Evolutionary conservation across 2,888 invertebrate species (phyloP).

Genomic region (Isoperla grammatica): DNA sequence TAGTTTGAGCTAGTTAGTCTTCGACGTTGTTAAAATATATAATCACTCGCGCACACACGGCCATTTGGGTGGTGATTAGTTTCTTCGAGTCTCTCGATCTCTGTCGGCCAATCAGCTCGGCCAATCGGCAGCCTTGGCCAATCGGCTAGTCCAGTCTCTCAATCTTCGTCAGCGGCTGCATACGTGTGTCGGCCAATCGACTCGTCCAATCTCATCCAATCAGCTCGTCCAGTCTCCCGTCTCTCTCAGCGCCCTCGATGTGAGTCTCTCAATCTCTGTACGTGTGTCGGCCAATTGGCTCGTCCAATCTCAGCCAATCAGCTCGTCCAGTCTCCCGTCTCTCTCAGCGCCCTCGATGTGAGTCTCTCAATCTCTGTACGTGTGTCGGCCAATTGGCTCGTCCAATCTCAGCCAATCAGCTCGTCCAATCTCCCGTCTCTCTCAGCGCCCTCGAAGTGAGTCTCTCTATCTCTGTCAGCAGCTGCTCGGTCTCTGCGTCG

Average conservation of each 20-base stretch:
- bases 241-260: constrained; percentile 53
- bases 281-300: too few relatives aligned
- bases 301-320: too few relatives aligned
- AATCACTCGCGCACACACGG: too few relatives aligned
- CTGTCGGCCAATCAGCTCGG: too few relatives aligned
- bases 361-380: too few relatives aligned
- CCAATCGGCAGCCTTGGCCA: too few relatives aligned
- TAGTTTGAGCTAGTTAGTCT: too few relatives aligned
- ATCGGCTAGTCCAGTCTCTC: constrained; percentile 42
- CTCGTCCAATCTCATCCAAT: too few relatives aligned
- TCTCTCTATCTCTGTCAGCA: constrained; percentile 61
- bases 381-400: constrained; percentile 28
- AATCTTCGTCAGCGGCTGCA: constrained; percentile 60
- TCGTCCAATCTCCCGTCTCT: constrained; percentile 52
- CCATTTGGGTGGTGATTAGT: too few relatives aligned
- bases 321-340: constrained; percentile 35
- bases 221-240: constrained; percentile 47
- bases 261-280: constrained; percentile 37
- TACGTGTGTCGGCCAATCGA: constrained; percentile 58
- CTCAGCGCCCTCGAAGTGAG: constrained; percentile 58
- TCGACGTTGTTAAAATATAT: too few relatives aligned
- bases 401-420: constrained; percentile 40
- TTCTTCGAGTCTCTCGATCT: too few relatives aligned
- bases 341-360: constrained; percentile 39
- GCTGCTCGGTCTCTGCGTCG: constrained; percentile 59